Evolutionary conservation across 1,140 invertebrate genomes (phyloP), one percentile per base, ranked within the genome.

Genomic region (Aricia agestis): DNA sequence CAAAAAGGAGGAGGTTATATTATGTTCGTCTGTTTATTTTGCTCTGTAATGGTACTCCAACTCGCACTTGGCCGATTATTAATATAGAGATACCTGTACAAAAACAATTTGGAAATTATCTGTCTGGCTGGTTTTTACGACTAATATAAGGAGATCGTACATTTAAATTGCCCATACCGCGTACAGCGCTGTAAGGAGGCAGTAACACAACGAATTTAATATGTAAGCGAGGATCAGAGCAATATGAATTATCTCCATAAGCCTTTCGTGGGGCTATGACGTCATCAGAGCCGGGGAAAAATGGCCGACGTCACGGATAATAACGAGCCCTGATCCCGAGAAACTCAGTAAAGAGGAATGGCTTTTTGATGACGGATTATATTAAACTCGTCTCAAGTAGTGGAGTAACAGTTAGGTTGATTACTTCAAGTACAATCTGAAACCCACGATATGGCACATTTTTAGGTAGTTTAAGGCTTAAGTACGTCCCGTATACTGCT

Each of bases 271-370:
- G 10, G 0, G 18, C 11, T 63, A 63, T 19, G 59, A 31, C 59
- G 59, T 63, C 59, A 25, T 63, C 59, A 63, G 18, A 63, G 18
- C 59, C 59, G 19, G 18, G 59, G 18, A 11, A 25, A 63, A 63
- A 63, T 63, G 59, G 59, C 59, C 59, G 59, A 63, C 59, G 59
- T 25, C 59, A 63, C 17, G 59, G 59, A 25, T 63, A 63, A 63
- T 63, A 63, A 63, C 59, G 59, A 25, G 19, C 19, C 7, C 18
- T 63, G 18, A 25, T 63, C 59, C 59, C 18, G 59, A 63, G 59
- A 63, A 63, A 63, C 59, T 31, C n/a, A 63, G 59, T 63, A 19
- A 25, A 63, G 59, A 63, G 6, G 59, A 63, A 63, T 63, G 59
- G 59, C 18, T 63, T 63, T 63, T 63, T 63, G 59, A 63, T 63